phyloP scores from a whole-genome alignment of 2,888 invertebrate species.

The Ommatoiulus sabulosus region DNA sequence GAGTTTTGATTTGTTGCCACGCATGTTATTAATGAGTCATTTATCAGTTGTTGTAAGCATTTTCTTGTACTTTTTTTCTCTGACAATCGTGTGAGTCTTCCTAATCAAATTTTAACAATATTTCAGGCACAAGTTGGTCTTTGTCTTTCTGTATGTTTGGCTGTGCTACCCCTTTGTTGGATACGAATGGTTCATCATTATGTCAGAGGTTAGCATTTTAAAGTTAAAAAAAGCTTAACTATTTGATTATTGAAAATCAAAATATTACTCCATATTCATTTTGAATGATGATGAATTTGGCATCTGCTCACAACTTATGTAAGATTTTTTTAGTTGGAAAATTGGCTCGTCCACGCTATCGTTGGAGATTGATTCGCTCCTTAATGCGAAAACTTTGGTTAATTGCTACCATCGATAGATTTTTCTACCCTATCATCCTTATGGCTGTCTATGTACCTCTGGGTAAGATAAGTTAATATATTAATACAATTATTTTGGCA shows the following conservation, averaged over 20 bases:
- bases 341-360: constrained; percentile 55
- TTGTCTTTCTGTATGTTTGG: constrained; percentile 42
- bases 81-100: neutral
- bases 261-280: neutral
- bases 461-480: constrained; percentile 68
- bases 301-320: neutral
- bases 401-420: constrained; percentile 78
- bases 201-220: constrained; percentile 7
- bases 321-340: constrained; percentile 53
- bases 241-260: neutral
- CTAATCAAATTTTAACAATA: neutral
- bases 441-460: constrained; percentile 80
- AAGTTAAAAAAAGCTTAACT: no score
- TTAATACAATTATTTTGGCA: no score
- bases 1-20: constrained; percentile 76
- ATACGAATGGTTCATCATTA: constrained; percentile 51
- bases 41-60: constrained; percentile 78
- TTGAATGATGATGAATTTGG: neutral
- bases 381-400: constrained; percentile 76
- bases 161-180: constrained; percentile 55
- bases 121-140: constrained; percentile 60
- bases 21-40: constrained; percentile 82
- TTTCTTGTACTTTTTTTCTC: neutral
- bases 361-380: neutral
- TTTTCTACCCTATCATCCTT: constrained; percentile 80